Percentiles rank a stretch among this genome's conserved stretches.
Evolutionary conservation across 2,797 vertebrate genomes (phyloP).

Genomic region (Acanthurus tractus): DNA sequence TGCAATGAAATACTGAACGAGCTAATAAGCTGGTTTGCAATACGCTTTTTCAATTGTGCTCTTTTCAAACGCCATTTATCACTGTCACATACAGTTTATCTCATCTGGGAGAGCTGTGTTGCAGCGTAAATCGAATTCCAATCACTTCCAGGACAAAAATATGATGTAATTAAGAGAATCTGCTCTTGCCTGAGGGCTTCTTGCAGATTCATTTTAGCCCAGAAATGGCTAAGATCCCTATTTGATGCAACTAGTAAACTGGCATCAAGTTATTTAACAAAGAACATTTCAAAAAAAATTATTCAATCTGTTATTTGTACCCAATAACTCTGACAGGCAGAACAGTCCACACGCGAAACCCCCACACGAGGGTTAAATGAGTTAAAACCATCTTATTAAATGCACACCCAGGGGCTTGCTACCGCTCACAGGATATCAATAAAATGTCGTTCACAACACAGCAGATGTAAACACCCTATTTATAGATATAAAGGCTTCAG

Average conservation of each 20-base stretch:
- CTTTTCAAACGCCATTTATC: conserved; percentile 70
- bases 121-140: conserved; percentile 57
- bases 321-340: conserved; percentile 32
- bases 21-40: conserved; percentile 65
- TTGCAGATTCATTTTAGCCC: conserved; percentile 26
- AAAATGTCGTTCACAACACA: conserved; percentile 46
- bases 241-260: not conserved
- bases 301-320: conserved; percentile 38
- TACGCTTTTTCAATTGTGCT: conserved; percentile 34
- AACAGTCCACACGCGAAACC: conserved; percentile 36
- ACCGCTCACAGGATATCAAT: conserved; percentile 60
- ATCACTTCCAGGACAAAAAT: conserved; percentile 63
- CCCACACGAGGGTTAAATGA: conserved; percentile 50
- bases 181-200: conserved; percentile 25
- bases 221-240: conserved; percentile 16
- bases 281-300: conserved; percentile 43
- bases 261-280: conserved; percentile 32
- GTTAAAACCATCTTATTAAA: conserved; percentile 54
- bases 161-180: conserved; percentile 61
- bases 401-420: conserved; percentile 30
- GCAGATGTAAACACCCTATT: conserved; percentile 47
- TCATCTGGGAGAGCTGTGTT: conserved; percentile 26
- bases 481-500: conserved; percentile 28
- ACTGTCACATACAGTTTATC: conserved; percentile 63
- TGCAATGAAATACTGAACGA: conserved; percentile 39